Evolutionary conservation across 2,888 invertebrate species (phyloP).

Genomic region (Cataglyphis altisquamis): DNA sequence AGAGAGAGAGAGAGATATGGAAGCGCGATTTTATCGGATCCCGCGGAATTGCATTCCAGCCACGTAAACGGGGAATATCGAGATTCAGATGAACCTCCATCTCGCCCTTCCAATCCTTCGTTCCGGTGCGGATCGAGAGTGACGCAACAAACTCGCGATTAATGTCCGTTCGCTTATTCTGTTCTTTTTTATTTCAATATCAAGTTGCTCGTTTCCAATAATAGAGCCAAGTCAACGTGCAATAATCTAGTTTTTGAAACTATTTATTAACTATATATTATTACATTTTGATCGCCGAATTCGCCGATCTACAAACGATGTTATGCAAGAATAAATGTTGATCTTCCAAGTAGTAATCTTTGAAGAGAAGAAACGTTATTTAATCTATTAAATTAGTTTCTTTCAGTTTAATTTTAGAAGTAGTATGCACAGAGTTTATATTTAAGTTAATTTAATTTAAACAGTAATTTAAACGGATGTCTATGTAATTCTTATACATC

Average conservation of each 20-base stretch:
- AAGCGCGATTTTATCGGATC: conserved; percentile 70
- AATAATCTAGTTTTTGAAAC: conserved; percentile 6
- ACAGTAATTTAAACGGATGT: conserved; percentile 1
- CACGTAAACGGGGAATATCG: conserved; percentile 69
- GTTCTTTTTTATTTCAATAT: conserved; percentile 1
- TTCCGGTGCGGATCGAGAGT: conserved; percentile 43
- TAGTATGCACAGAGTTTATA: neutral
- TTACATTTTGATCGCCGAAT: conserved; percentile 11
- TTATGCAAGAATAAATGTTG: neutral
- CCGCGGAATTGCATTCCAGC: conserved; percentile 67
- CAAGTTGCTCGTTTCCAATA: conserved; percentile 2
- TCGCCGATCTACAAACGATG: neutral
- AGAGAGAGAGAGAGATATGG: neutral
- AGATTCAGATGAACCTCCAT: conserved; percentile 56
- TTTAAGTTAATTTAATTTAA: conserved; percentile 5
- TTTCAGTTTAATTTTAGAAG: neutral
- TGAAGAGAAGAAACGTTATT: neutral
- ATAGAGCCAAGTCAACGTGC: conserved; percentile 3
- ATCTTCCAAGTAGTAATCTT: neutral
- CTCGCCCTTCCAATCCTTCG: conserved; percentile 3
- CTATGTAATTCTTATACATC: neutral
- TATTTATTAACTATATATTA: neutral
- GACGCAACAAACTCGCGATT: conserved; percentile 56
- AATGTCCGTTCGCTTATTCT: conserved; percentile 6
- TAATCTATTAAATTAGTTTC: neutral